Evolutionary conservation across 2,113 vertebrate species (phyloP).

Genomic region (Eleginops maclovinus): DNA sequence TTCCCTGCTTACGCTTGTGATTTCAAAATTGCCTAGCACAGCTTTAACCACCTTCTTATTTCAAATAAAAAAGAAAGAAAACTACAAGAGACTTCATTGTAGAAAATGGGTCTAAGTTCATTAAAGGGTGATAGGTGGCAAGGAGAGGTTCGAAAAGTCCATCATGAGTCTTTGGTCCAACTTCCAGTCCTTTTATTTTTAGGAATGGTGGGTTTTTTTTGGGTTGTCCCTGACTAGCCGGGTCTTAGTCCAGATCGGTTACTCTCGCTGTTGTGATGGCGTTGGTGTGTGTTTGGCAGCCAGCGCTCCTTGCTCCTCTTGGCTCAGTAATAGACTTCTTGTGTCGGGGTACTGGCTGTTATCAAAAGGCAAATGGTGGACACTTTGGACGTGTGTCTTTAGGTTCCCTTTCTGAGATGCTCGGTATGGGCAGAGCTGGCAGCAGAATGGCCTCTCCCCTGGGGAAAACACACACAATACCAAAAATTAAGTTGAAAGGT

Average conservation of each 20-base stretch:
- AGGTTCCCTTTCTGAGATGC: slow-evolving; percentile 93
- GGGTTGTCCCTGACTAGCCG: slow-evolving; percentile 37
- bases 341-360: slow-evolving; percentile 75
- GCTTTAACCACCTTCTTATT: slow-evolving; percentile 21
- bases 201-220: slow-evolving; percentile 14
- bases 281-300: slow-evolving; percentile 51
- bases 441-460: slow-evolving; percentile 83
- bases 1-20: slow-evolving; percentile 12
- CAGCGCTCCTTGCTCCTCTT: slow-evolving; percentile 48
- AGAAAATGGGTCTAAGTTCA: slow-evolving; percentile 26
- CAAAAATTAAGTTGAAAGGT: slow-evolving; percentile 44
- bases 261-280: slow-evolving; percentile 43
- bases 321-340: slow-evolving; percentile 57
- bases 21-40: slow-evolving; percentile 33
- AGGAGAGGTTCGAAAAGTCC: slow-evolving; percentile 29
- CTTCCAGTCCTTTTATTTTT: slow-evolving; percentile 17
- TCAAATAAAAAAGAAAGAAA: slow-evolving; percentile 4
- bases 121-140: slow-evolving; percentile 26
- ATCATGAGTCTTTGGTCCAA: slow-evolving; percentile 3
- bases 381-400: slow-evolving; percentile 82
- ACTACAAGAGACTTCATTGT: slow-evolving; percentile 35
- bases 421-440: slow-evolving; percentile 87
- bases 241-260: slow-evolving; percentile 19
- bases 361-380: slow-evolving; percentile 80
- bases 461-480: slow-evolving; percentile 55